Evolutionary conservation across 2,888 invertebrate species (phyloP).

Genomic region (Carterocephalus palaemon): DNA sequence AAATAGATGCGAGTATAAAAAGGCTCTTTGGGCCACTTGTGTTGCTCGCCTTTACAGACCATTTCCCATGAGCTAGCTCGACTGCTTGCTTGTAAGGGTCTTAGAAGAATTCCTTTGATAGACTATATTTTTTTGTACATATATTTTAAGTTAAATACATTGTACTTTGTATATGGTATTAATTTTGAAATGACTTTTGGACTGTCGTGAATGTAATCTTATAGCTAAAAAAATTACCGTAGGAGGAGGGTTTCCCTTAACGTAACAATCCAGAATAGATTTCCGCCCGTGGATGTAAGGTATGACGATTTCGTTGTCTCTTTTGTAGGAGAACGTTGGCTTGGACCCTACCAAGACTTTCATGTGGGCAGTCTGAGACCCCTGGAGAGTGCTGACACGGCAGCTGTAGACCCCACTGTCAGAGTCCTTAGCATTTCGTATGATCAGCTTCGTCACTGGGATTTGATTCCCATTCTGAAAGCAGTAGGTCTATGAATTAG

Average conservation of each 20-base stretch:
- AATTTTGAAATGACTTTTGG: too few species aligned
- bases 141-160: too few species aligned
- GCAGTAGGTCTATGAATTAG: too few species aligned
- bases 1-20: too few species aligned
- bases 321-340: background rate
- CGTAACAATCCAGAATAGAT: constrained; percentile 2
- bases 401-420: constrained; percentile 9
- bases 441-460: background rate
- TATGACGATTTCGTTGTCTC: background rate
- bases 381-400: background rate
- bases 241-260: background rate
- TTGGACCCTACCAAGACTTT: constrained; percentile 4
- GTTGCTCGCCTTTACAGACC: too few species aligned
- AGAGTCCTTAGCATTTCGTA: background rate
- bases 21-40: too few species aligned
- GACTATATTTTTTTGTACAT: too few species aligned
- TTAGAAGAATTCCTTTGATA: too few species aligned
- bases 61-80: too few species aligned
- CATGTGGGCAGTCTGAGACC: background rate
- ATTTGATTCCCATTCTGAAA: constrained; percentile 2
- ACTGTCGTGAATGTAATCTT: too few species aligned
- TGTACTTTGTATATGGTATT: too few species aligned
- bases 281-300: background rate
- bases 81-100: too few species aligned
- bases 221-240: constrained; percentile 15